phyloP scores from a whole-genome alignment of 2,888 invertebrate species.

The Drosophila infuscata region DNA sequence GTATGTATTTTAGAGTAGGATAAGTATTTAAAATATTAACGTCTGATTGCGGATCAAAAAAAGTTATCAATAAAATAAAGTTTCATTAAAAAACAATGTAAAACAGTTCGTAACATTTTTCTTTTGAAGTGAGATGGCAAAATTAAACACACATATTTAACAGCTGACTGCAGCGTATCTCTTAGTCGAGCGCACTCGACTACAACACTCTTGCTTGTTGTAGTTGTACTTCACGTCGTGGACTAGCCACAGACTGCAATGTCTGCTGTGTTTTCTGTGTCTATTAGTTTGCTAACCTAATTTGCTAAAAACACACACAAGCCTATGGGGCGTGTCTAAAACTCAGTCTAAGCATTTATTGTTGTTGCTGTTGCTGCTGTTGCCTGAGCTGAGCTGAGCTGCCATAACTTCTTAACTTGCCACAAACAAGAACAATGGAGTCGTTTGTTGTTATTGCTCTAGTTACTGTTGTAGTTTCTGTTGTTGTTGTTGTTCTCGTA shows the following conservation, averaged over 20 bases:
- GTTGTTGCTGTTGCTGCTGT: neutral
- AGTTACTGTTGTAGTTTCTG: slow-evolving; percentile 15
- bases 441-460: slow-evolving; percentile 19
- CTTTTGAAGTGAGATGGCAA: too few species aligned
- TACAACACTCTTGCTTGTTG: neutral
- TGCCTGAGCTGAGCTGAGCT: slow-evolving; percentile 13
- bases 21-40: too few species aligned
- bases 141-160: neutral
- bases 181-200: neutral
- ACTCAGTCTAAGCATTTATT: slow-evolving; percentile 14
- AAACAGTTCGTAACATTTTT: too few species aligned
- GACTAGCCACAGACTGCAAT: neutral
- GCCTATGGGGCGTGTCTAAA: slow-evolving; percentile 30
- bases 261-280: slow-evolving; percentile 29
- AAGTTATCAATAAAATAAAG: too few species aligned
- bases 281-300: slow-evolving; percentile 73
- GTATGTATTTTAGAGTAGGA: too few species aligned
- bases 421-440: slow-evolving; percentile 22
- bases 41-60: too few species aligned
- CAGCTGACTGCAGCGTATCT: neutral
- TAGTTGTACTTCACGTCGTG: slow-evolving; percentile 23
- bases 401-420: slow-evolving; percentile 69
- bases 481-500: slow-evolving; percentile 43
- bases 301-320: slow-evolving; percentile 62
- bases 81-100: too few species aligned